These are phyloP conservation scores for Eulithis testata DNA, from an alignment of 2,888 invertebrate genomes.

Conservation along the genomic window DNA sequence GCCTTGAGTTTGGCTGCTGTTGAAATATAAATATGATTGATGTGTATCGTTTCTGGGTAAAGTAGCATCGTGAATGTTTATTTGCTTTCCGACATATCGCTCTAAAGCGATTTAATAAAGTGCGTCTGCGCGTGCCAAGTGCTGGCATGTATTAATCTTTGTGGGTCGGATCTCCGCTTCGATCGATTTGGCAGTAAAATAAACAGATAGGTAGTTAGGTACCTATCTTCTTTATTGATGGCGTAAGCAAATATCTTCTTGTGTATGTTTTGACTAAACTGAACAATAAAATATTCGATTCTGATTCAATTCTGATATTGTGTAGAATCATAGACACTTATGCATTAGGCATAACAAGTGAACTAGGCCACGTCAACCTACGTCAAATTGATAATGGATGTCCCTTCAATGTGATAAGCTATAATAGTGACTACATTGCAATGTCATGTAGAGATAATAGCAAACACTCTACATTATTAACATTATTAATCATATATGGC, in stretches of 20 bases:
- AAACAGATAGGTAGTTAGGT: slow-evolving; percentile 24
- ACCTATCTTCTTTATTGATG: slow-evolving; percentile 33
- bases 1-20: slow-evolving; percentile 92
- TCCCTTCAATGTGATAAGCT: slow-evolving; percentile 23
- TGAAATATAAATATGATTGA: slow-evolving; percentile 32
- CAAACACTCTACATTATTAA: slow-evolving; percentile 2
- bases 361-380: slow-evolving; percentile 39
- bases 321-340: not conserved
- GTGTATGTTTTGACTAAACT: slow-evolving; percentile 5
- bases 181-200: slow-evolving; percentile 43
- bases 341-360: slow-evolving; percentile 20
- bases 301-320: not conserved
- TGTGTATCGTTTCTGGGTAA: slow-evolving; percentile 12
- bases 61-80: slow-evolving; percentile 11
- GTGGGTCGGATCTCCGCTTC: slow-evolving; percentile 44
- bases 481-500: not conserved
- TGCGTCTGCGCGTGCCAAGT: slow-evolving; percentile 51
- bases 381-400: slow-evolving; percentile 30
- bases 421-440: slow-evolving; percentile 11
- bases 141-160: slow-evolving; percentile 53
- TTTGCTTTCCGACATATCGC: slow-evolving; percentile 16
- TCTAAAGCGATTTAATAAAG: slow-evolving; percentile 40
- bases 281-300: not conserved
- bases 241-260: slow-evolving; percentile 30
- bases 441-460: slow-evolving; percentile 13